Base-by-base conservation (phyloP, 2,888 invertebrate species). In the Aphodius sticticus region DNA sequence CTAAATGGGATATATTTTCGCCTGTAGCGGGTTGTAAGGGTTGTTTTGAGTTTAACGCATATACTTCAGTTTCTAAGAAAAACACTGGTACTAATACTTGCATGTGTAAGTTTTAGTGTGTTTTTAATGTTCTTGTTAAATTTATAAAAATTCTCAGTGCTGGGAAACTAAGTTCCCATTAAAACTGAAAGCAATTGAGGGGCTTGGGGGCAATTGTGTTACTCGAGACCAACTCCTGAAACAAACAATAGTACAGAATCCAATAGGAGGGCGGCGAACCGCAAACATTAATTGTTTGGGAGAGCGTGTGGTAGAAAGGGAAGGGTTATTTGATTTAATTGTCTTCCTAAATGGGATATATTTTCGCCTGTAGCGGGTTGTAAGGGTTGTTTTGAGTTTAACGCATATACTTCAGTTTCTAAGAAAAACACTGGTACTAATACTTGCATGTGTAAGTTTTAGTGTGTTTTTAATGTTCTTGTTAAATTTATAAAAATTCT, bases 141-240 rank as follows among this genome's bases (percentile, higher is more conserved):
- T 26, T 26, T 26, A 26, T 26, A 26, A 3, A 26, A 1, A 26
- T 26, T 26, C 26, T 26, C 26, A 26, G 26, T 26, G 1, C 26
- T 26, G 26, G 3, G 26, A 1, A 26, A 26, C 26, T 26, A 26
- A 26, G 3, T 26, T 26, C 26, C 26, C 2, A 2, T 26, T 26
- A 26, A 26, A 26, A 26, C 26, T 26, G 1, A 26, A 26, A 26
- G 3, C 26, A 26, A 26, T 26, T n/a, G n/a, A n/a, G n/a, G n/a
- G n/a, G n/a, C n/a, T n/a, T n/a, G n/a, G n/a, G n/a, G n/a, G n/a
- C n/a, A n/a, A n/a, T 97, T 82, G 96, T 94, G 89, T 95, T 94
- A 86, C 96, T 94, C 84, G 97, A 97, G 87, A 98, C 98, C 93
- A 99, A 92, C 94, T 99, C 96, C 96, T 97, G 92, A 87, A 90